Conservation (phyloP, 2,888 invertebrate genomes). For the Acholoe squamosa region DNA sequence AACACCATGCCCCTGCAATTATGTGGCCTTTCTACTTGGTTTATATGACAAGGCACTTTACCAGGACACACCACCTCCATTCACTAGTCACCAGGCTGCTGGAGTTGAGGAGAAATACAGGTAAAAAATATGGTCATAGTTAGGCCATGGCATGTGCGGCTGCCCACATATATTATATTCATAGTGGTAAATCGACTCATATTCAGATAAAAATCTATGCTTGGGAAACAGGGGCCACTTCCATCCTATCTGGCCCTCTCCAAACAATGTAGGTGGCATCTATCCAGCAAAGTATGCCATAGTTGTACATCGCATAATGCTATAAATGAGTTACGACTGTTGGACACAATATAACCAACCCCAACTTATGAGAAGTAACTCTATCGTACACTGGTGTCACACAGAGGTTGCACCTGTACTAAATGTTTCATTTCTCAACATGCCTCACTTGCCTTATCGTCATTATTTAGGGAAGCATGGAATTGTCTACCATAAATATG, state of each 20-base stretch:
- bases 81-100: background rate
- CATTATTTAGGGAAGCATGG: too few relatives aligned
- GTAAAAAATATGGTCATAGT: background rate
- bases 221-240: background rate
- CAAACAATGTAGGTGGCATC: background rate
- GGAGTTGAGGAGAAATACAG: background rate
- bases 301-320: background rate
- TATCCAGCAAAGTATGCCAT: background rate
- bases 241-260: background rate
- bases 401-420: background rate
- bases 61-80: background rate
- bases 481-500: too few relatives aligned
- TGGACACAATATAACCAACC: background rate
- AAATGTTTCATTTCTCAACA: too few relatives aligned
- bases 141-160: background rate
- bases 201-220: background rate
- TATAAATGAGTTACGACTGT: background rate
- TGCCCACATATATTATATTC: constrained; percentile 1
- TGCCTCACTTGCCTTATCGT: too few relatives aligned
- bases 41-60: too few relatives aligned
- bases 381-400: background rate
- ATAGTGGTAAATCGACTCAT: background rate
- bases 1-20: too few relatives aligned
- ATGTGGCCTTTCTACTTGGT: too few relatives aligned
- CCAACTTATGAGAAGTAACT: background rate